These are phyloP conservation scores for Allobates femoralis DNA, from an alignment of 2,797 vertebrate genomes.

Conservation along the genomic window DNA sequence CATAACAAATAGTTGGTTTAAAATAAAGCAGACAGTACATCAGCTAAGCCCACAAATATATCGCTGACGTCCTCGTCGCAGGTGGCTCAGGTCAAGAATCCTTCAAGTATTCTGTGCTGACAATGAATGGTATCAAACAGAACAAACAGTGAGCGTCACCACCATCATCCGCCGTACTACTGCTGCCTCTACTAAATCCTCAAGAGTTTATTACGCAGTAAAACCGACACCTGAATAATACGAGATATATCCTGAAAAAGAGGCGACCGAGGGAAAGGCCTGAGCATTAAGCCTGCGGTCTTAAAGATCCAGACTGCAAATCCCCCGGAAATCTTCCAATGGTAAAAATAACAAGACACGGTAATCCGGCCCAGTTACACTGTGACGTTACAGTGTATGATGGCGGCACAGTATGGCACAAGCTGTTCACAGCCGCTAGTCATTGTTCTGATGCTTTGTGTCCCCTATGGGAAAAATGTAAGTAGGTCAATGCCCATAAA, in stretches of 20 bases:
- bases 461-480: not conserved
- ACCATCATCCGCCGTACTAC: not conserved
- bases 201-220: not conserved
- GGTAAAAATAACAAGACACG: not conserved
- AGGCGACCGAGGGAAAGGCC: not conserved
- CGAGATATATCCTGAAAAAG: not conserved
- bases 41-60: not conserved
- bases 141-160: not conserved
- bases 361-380: not conserved
- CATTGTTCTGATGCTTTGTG: not conserved
- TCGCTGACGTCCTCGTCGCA: not conserved
- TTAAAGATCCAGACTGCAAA: not conserved
- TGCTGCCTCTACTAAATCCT: not conserved
- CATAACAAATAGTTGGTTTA: not conserved
- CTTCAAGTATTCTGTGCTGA: not conserved
- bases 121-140: not conserved
- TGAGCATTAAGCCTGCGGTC: not conserved
- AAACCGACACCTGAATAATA: not conserved
- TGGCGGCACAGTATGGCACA: not conserved
- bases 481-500: not conserved
- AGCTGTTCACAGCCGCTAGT: not conserved
- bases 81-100: not conserved
- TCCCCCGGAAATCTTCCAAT: not conserved
- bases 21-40: not conserved
- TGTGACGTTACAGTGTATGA: not conserved